Evolutionary conservation across 2,888 invertebrate species (phyloP), one percentile per base, ranked within the genome.

Genomic region (Eupithecia pulchellata): DNA sequence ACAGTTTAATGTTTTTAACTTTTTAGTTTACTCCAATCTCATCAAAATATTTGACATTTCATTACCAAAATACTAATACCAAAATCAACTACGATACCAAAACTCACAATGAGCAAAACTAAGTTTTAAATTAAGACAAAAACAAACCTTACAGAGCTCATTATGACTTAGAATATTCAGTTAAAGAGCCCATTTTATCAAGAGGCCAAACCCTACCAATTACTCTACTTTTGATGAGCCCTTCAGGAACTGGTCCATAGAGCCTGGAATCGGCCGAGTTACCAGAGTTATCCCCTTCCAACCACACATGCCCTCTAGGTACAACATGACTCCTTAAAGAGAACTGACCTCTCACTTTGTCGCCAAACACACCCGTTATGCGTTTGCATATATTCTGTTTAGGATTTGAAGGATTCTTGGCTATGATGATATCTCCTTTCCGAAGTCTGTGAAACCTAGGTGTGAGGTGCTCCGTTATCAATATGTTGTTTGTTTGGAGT

Each of bases 241-340:
- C 98, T 83, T 97, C 95, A 0, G 99, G 98, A 27, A 99, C 97
- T 8, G 98, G 97, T 0, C 99, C 99, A 90, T 97, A 99, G 9
- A 94, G 92, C 78, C 98, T 95, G 1, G 98, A 98, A 91, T 99
- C 99, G 0, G 96, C 95, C 11, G 98, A 99, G 90, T 98, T 98
- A 66, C 88, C 89, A 14, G 95, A 94, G 89, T 99, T 99, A 85
- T 99, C 99, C 25, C 99, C 98, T 92, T 98, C 97, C 72, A 99
- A 90, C 98, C 98, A 99, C 0, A 98, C 97, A 89, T 98, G 97
- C 2, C 98, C 98, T 79, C 94, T 93, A 0, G 98, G 98, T 57
- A 98, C 96, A 86, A 95, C 85, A 77, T 96, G 93, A 72, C 91
- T 88, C 42, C 88, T 83, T 72, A 82, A 85, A 42, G 89, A 87